A percentile compares a stretch with the other conserved stretches of the same genome.
Conservation (phyloP, 2,113 vertebrate species). For the Cyprinodon brontotheroides region DNA sequence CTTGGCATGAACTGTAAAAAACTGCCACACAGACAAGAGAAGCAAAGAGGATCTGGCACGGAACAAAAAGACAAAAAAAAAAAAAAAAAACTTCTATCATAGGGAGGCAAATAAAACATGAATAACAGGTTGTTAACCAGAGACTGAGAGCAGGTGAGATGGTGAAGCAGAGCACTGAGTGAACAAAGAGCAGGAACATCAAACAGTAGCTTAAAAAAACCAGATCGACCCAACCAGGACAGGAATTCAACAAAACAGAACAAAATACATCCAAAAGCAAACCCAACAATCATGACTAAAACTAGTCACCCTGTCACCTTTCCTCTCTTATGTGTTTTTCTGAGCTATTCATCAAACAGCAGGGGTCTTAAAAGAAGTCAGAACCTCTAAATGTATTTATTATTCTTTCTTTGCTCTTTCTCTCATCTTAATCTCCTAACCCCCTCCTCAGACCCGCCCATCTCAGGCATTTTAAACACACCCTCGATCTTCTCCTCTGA, state of each 20-base stretch:
- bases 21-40: background rate
- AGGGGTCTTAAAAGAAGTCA: constrained; percentile 37
- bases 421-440: constrained; percentile 52
- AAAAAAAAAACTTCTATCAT: background rate
- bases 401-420: constrained; percentile 54
- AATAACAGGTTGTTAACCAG: background rate
- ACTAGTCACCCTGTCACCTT: background rate
- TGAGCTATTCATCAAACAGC: constrained; percentile 18
- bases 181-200: background rate
- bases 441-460: constrained; percentile 23
- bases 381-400: constrained; percentile 54
- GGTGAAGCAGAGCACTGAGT: background rate
- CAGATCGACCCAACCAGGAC: background rate
- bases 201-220: background rate
- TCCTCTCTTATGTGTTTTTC: background rate
- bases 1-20: background rate
- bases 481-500: constrained; percentile 56
- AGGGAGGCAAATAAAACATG: background rate
- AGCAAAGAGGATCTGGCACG: background rate
- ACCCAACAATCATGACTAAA: background rate
- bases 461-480: constrained; percentile 44
- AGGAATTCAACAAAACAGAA: background rate
- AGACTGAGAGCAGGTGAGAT: background rate
- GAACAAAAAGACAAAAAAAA: background rate
- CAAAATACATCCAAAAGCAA: background rate